Evolutionary conservation across 2,797 vertebrate species (phyloP).

Genomic region (Pterois miles): DNA sequence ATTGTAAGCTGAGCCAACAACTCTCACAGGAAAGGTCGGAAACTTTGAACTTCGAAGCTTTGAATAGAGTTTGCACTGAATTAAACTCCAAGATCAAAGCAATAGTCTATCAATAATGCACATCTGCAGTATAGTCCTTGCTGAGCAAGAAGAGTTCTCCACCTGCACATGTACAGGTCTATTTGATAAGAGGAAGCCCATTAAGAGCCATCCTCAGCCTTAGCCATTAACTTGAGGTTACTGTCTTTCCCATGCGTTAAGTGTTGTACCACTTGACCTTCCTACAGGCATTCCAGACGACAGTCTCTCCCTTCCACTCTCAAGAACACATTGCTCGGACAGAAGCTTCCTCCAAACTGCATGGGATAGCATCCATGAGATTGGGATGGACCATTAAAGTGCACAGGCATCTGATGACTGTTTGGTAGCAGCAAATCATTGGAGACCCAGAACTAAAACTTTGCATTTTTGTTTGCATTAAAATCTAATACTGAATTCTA

Average conservation of each 20-base stretch:
- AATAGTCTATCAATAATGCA: background rate
- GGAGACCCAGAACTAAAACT: background rate
- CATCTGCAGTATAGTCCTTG: background rate
- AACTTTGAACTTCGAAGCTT: background rate
- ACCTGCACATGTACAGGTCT: background rate
- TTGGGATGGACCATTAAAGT: background rate
- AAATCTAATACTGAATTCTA: background rate
- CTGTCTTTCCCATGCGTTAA: background rate
- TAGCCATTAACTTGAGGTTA: background rate
- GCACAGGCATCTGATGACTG: background rate
- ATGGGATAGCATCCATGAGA: background rate
- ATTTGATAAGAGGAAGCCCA: background rate
- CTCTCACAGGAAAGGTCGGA: background rate
- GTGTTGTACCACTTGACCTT: background rate
- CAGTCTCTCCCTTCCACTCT: background rate
- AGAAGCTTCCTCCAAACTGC: background rate
- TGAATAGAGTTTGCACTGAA: background rate
- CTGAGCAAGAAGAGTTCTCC: background rate
- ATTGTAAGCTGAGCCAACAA: background rate
- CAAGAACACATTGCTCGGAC: background rate
- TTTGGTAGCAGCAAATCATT: background rate
- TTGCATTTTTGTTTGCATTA: background rate
- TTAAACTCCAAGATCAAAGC: background rate
- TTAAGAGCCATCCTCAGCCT: background rate
- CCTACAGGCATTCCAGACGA: background rate